Evolutionary conservation across 1,140 invertebrate genomes (phyloP).

Genomic region (Coboldia fuscipes): DNA sequence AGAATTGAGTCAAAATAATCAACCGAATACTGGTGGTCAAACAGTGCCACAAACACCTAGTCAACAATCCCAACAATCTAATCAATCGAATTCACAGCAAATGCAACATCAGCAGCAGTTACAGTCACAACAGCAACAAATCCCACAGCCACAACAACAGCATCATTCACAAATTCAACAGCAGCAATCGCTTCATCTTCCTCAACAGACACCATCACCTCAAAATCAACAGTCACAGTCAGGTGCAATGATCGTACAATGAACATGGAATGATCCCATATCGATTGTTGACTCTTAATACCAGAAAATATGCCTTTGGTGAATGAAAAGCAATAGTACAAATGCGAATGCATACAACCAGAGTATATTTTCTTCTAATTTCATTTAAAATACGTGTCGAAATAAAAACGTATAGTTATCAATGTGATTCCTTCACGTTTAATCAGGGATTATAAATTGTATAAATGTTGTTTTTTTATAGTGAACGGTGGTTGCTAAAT

Average conservation of each 20-base stretch:
- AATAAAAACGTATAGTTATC: too few species aligned
- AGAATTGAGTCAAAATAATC: constrained; percentile 38
- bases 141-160: constrained; percentile 7
- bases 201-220: constrained; percentile 10
- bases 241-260: neutral
- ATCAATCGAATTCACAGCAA: too few species aligned
- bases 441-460: too few species aligned
- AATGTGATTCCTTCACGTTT: too few species aligned
- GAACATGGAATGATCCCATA: neutral
- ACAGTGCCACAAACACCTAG: constrained; percentile 4
- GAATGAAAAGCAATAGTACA: too few species aligned
- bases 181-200: constrained; percentile 4
- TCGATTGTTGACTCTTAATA: too few species aligned
- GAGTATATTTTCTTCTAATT: too few species aligned
- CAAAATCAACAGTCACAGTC: neutral
- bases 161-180: constrained; percentile 7
- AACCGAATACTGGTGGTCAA: constrained; percentile 12
- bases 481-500: too few species aligned
- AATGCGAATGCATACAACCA: too few species aligned
- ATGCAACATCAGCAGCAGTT: constrained; percentile 11
- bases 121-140: constrained; percentile 9
- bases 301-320: too few species aligned
- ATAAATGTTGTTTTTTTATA: too few species aligned
- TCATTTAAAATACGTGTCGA: too few species aligned
- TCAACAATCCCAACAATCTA: constrained; percentile 11